Percentiles rank a stretch among this genome's conserved stretches.
Evolutionary conservation across 2,888 invertebrate species (phyloP).

Genomic region (Aporophyla lueneburgensis): DNA sequence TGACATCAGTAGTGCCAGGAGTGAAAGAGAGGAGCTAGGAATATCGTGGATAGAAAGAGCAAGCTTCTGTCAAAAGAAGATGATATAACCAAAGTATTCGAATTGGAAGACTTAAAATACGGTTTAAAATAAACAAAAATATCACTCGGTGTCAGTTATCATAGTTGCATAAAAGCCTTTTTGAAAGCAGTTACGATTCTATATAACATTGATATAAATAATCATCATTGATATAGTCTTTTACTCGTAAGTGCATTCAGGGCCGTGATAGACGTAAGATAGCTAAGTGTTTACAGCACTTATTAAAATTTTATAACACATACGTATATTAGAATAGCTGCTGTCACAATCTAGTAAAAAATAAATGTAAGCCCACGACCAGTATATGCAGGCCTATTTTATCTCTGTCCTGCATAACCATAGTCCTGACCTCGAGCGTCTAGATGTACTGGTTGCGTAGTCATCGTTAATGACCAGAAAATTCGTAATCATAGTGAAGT

Average conservation of each 20-base stretch:
- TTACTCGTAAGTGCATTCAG: slow-evolving; percentile 77
- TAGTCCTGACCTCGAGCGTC: slow-evolving; percentile 54
- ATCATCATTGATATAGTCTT: slow-evolving; percentile 71
- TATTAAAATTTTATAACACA: slow-evolving; percentile 79
- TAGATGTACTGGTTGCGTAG: slow-evolving; percentile 65
- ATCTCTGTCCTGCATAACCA: slow-evolving; percentile 54
- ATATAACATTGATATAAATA: slow-evolving; percentile 64
- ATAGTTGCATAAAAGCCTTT: slow-evolving; percentile 68
- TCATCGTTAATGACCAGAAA: slow-evolving; percentile 72
- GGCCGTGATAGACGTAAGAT: slow-evolving; percentile 87
- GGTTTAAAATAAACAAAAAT: slow-evolving; percentile 47
- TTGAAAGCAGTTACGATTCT: slow-evolving; percentile 63
- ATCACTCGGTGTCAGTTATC: slow-evolving; percentile 53
- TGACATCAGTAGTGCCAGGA: slow-evolving; percentile 34
- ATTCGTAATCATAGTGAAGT: slow-evolving; percentile 72
- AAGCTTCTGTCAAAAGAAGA: slow-evolving; percentile 38
- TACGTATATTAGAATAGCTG: slow-evolving; percentile 76
- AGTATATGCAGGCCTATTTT: slow-evolving; percentile 64
- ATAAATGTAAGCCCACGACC: slow-evolving; percentile 64
- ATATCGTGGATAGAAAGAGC: slow-evolving; percentile 35
- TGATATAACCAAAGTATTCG: slow-evolving; percentile 51
- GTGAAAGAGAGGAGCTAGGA: slow-evolving; percentile 45
- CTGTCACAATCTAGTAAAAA: slow-evolving; percentile 73
- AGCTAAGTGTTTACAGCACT: slow-evolving; percentile 82
- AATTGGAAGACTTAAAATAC: slow-evolving; percentile 56